These are phyloP conservation scores for Poecilia latipinna DNA, from an alignment of 2,113 vertebrate genomes.

Conservation along the genomic window DNA sequence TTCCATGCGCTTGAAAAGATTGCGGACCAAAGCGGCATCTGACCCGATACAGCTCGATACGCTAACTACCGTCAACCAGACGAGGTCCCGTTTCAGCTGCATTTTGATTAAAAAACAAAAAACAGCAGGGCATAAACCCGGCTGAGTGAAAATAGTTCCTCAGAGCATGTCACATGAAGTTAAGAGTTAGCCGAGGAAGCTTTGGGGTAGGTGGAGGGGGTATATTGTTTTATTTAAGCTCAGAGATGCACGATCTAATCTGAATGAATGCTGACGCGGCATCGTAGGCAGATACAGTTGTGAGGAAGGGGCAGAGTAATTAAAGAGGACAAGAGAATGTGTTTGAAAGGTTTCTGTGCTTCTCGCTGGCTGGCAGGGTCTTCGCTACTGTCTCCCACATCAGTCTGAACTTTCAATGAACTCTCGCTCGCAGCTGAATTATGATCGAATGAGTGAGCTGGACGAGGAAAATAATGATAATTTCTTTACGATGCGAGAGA, in stretches of 20 bases:
- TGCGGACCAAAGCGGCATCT: conserved; percentile 72
- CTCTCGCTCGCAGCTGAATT: conserved; percentile 64
- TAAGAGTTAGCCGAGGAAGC: conserved; percentile 40
- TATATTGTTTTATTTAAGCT: neutral
- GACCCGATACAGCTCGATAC: conserved; percentile 69
- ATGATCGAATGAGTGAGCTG: conserved; percentile 69
- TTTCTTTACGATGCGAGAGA: conserved; percentile 48
- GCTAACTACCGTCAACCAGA: conserved; percentile 62
- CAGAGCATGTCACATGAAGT: conserved; percentile 58
- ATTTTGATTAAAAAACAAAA: conserved; percentile 53
- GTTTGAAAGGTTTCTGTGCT: conserved; percentile 32
- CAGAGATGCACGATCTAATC: conserved; percentile 7
- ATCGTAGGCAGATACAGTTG: conserved; percentile 6
- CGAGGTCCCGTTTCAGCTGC: conserved; percentile 70
- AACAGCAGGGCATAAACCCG: conserved; percentile 38
- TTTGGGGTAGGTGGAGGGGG: neutral
- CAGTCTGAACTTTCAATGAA: conserved; percentile 70
- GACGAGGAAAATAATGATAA: conserved; percentile 49
- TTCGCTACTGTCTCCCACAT: conserved; percentile 29
- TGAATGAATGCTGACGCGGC: conserved; percentile 9
- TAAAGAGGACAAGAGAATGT: conserved; percentile 10
- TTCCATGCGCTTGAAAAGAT: conserved; percentile 73
- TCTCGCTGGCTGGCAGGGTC: conserved; percentile 40
- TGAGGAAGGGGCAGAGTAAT: conserved; percentile 6
- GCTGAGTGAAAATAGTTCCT: conserved; percentile 60